Evolutionary conservation across 2,113 vertebrate species (phyloP).

Genomic region (Aspidoscelis tigris): DNA sequence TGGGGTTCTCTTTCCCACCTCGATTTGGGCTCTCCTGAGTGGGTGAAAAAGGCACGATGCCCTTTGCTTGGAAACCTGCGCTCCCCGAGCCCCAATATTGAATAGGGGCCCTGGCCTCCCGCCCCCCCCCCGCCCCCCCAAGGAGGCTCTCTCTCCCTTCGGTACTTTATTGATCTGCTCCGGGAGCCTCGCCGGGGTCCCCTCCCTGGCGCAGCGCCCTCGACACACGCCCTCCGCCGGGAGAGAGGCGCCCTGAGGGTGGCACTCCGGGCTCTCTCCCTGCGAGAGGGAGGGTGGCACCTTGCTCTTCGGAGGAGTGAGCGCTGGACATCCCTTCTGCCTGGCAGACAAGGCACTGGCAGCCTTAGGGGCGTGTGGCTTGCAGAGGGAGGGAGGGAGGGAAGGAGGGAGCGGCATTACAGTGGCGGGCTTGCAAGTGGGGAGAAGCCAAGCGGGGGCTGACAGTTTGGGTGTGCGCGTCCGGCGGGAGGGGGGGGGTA

Average conservation of each 20-base stretch:
- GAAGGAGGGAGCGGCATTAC: background rate
- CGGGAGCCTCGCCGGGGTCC: too few species aligned
- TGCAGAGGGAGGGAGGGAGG: background rate
- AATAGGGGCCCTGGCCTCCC: too few species aligned
- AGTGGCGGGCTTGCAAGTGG: background rate
- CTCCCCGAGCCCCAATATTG: background rate
- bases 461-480: background rate
- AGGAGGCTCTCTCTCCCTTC: background rate
- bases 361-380: conserved; percentile 7
- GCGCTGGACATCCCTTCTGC: background rate
- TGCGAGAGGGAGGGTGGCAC: background rate
- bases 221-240: background rate
- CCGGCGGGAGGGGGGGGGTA: too few species aligned
- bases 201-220: background rate
- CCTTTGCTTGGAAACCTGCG: conserved; percentile 51
- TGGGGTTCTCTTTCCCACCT: conserved; percentile 19
- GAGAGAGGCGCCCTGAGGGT: background rate
- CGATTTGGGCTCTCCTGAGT: conserved; percentile 33
- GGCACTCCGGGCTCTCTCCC: background rate
- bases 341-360: background rate
- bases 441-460: background rate
- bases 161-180: conserved; percentile 5
- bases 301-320: background rate
- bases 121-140: background rate
- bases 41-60: conserved; percentile 10